phyloP scores from a whole-genome alignment of 1,140 invertebrate species.

The Drosophila persimilis region DNA sequence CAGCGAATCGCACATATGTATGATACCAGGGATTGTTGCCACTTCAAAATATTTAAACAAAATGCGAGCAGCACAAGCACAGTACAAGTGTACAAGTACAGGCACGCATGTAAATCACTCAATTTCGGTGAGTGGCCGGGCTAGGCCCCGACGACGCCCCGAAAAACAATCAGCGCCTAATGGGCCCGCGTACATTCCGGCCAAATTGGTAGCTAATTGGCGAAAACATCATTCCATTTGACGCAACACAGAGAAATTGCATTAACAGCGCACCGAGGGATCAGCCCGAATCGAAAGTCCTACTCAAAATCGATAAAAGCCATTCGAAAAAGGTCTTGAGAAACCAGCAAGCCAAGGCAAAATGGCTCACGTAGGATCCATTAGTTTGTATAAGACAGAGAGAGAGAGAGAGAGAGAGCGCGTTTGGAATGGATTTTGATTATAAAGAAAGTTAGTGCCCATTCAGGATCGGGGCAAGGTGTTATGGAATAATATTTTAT shows the following conservation, averaged over 20 bases:
- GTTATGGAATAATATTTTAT: not conserved
- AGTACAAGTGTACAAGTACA: slow-evolving; percentile 20
- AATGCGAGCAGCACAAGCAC: slow-evolving; percentile 15
- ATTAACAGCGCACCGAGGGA: slow-evolving; percentile 13
- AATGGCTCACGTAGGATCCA: slow-evolving; percentile 30
- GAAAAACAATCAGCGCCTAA: slow-evolving; percentile 66
- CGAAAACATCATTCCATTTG: slow-evolving; percentile 72
- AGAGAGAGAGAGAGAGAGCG: slow-evolving; percentile 16
- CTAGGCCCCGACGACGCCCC: slow-evolving; percentile 44
- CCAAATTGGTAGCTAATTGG: slow-evolving; percentile 75
- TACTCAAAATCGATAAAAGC: slow-evolving; percentile 27
- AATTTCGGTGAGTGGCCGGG: slow-evolving; percentile 48
- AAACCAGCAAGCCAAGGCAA: not conserved
- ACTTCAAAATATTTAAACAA: slow-evolving; percentile 8
- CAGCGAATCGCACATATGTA: slow-evolving; percentile 29
- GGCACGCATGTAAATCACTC: slow-evolving; percentile 69
- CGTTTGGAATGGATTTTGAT: not conserved
- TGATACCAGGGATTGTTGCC: slow-evolving; percentile 26
- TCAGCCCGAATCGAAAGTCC: slow-evolving; percentile 44
- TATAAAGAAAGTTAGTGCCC: not conserved
- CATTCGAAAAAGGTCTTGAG: slow-evolving; percentile 27
- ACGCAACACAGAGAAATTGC: slow-evolving; percentile 50
- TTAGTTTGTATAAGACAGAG: slow-evolving; percentile 18
- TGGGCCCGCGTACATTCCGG: slow-evolving; percentile 45
- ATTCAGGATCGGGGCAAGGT: slow-evolving; percentile 1